Conservation (phyloP, 2,888 invertebrate species). For the Trachelus troglodyta region DNA sequence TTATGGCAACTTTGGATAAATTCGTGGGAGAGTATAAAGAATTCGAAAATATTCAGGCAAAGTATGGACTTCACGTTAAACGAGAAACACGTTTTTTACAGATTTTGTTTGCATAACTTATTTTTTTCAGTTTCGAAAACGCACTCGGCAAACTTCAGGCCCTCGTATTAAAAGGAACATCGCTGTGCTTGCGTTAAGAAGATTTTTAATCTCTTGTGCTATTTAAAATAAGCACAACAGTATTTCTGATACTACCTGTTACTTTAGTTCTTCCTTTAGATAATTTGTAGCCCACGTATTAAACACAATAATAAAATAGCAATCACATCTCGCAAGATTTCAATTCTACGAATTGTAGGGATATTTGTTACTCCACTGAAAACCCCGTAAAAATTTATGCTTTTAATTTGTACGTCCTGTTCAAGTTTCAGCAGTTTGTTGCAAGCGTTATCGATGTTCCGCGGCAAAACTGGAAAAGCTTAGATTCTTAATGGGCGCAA, state of each 20-base stretch:
- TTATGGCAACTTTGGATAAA: constrained; percentile 31
- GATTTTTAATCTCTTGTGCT: too few species aligned
- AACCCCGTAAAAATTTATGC: too few species aligned
- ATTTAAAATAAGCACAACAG: too few species aligned
- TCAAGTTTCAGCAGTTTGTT: constrained; percentile 3
- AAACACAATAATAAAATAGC: too few species aligned
- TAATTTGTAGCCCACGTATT: too few species aligned
- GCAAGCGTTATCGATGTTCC: constrained; percentile 13
- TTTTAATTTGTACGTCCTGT: background rate
- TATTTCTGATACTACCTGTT: too few species aligned
- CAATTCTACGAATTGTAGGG: too few species aligned
- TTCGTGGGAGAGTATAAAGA: constrained; percentile 29
- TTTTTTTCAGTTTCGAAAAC: constrained; percentile 29
- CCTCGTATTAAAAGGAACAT: constrained; percentile 32
- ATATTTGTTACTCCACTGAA: too few species aligned
- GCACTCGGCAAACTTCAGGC: constrained; percentile 32
- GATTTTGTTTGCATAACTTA: constrained; percentile 15
- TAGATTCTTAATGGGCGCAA: constrained; percentile 39
- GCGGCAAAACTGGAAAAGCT: constrained; percentile 19
- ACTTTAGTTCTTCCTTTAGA: too few species aligned
- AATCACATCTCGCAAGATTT: too few species aligned
- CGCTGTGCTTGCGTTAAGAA: constrained; percentile 5
- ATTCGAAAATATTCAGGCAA: constrained; percentile 27
- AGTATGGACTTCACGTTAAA: constrained; percentile 21
- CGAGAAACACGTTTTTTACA: constrained; percentile 2